Evolutionary conservation across 2,888 invertebrate genomes (phyloP).

Genomic region (Macrosoma leucophasiata): DNA sequence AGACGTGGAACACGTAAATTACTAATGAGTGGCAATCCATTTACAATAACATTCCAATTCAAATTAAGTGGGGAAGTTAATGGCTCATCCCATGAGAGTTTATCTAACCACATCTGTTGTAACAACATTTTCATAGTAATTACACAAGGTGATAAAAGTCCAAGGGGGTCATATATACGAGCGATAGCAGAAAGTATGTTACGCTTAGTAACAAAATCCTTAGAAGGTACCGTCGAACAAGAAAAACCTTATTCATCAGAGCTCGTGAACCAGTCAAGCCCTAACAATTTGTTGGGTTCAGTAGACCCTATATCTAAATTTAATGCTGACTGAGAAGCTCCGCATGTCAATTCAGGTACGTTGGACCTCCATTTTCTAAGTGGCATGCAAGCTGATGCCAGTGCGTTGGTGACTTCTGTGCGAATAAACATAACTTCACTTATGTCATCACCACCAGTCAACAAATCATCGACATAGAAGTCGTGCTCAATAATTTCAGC

Average conservation of each 20-base stretch:
- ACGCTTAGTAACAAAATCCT: conserved; percentile 8
- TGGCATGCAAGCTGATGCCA: conserved; percentile 25
- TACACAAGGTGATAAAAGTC: conserved; percentile 12
- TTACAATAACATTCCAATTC: neutral
- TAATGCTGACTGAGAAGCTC: conserved; percentile 1
- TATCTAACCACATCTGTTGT: conserved; percentile 12
- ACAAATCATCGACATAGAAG: conserved; percentile 25
- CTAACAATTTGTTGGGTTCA: conserved; percentile 6
- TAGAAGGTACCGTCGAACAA: neutral
- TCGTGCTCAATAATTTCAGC: conserved; percentile 23
- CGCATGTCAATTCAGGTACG: conserved; percentile 7
- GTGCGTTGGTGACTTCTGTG: conserved; percentile 10
- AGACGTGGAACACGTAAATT: conserved; percentile 22
- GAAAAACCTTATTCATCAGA: conserved; percentile 12
- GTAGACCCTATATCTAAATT: conserved; percentile 9
- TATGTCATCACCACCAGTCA: conserved; percentile 18
- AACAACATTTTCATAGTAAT: conserved; percentile 15
- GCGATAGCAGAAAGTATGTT: conserved; percentile 13
- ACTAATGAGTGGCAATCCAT: conserved; percentile 18
- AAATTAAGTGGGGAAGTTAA: conserved; percentile 2
- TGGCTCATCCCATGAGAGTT: conserved; percentile 15
- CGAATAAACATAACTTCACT: conserved; percentile 13
- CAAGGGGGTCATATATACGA: conserved; percentile 17
- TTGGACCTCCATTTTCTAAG: conserved; percentile 29
- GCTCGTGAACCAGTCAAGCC: conserved; percentile 8